These are phyloP conservation scores for Phalloptychus januarius DNA, from an alignment of 2,797 vertebrate species.

Conservation along the genomic window DNA sequence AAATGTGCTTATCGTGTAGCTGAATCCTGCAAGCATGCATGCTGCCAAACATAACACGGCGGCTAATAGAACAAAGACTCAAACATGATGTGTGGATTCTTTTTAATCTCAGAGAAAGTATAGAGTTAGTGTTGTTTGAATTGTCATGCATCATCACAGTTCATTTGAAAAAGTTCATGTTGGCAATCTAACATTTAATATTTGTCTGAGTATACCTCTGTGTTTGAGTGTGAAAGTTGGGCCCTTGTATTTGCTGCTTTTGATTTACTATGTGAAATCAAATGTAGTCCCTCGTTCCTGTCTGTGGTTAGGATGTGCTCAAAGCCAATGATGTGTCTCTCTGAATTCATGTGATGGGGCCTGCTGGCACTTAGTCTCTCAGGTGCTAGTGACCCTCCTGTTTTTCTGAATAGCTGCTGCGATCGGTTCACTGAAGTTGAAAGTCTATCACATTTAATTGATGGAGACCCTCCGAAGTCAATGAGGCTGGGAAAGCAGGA, in stretches of 20 bases:
- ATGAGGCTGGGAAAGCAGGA: conserved; percentile 75
- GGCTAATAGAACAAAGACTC: conserved; percentile 9
- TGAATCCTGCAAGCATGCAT: conserved; percentile 8
- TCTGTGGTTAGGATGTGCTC: conserved; percentile 35
- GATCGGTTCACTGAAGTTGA: conserved; percentile 63
- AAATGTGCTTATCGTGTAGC: neutral
- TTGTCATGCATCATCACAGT: conserved; percentile 27
- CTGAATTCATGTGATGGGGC: conserved; percentile 41
- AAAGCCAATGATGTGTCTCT: conserved; percentile 42
- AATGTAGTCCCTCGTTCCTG: conserved; percentile 33
- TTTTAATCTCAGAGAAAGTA: conserved; percentile 31
- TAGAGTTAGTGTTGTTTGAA: conserved; percentile 34
- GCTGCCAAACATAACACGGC: conserved; percentile 14
- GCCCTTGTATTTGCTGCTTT: conserved; percentile 37
- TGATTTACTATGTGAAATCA: conserved; percentile 47
- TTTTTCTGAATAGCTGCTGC: conserved; percentile 53
- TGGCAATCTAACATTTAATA: conserved; percentile 36
- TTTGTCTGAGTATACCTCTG: conserved; percentile 17
- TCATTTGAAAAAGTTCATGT: conserved; percentile 34
- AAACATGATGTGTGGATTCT: conserved; percentile 31
- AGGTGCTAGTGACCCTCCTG: conserved; percentile 42
- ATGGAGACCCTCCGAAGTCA: conserved; percentile 77
- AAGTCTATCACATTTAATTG: conserved; percentile 78
- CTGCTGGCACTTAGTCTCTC: conserved; percentile 32
- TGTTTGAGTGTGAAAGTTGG: conserved; percentile 14